phyloP scores from a whole-genome alignment of 2,113 vertebrate genomes.

The Cyphomyrus plagiostoma region DNA sequence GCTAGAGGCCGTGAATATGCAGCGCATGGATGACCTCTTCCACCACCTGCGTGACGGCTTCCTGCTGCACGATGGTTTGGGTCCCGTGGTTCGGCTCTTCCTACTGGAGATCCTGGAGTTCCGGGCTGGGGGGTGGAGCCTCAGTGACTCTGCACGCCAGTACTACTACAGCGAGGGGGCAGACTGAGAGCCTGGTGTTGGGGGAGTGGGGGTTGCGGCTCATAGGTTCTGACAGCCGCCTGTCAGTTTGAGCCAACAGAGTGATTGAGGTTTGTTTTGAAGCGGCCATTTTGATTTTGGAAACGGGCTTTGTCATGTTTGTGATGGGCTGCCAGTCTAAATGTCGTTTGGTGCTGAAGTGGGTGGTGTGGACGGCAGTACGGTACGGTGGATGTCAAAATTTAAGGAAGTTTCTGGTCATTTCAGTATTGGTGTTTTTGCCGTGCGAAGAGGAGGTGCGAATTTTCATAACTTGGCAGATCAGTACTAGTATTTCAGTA shows the following conservation, averaged over 20 bases:
- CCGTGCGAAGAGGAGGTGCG: background rate
- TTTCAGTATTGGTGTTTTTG: background rate
- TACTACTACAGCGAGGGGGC: slow-evolving; percentile 92
- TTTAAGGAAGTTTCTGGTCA: background rate
- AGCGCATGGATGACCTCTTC: slow-evolving; percentile 91
- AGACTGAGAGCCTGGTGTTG: slow-evolving; percentile 47
- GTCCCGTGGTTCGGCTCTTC: slow-evolving; percentile 81
- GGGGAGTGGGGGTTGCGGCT: background rate
- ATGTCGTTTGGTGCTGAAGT: background rate
- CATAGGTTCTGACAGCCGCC: background rate
- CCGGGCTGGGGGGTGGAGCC: slow-evolving; percentile 83
- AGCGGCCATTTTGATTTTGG: background rate
- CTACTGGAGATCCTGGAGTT: slow-evolving; percentile 94
- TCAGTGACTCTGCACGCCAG: slow-evolving; percentile 78
- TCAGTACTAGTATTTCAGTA: background rate
- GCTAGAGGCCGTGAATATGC: slow-evolving; percentile 80
- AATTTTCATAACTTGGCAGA: background rate
- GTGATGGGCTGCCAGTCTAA: background rate
- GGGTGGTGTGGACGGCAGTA: no score
- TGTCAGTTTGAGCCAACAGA: background rate
- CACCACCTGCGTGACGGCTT: slow-evolving; percentile 84
- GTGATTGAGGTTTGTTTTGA: background rate
- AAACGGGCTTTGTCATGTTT: background rate
- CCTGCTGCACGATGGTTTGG: slow-evolving; percentile 76
- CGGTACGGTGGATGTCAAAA: no score